Evolutionary conservation across 2,113 vertebrate species (phyloP).

Genomic region (Epinephelus moara): DNA sequence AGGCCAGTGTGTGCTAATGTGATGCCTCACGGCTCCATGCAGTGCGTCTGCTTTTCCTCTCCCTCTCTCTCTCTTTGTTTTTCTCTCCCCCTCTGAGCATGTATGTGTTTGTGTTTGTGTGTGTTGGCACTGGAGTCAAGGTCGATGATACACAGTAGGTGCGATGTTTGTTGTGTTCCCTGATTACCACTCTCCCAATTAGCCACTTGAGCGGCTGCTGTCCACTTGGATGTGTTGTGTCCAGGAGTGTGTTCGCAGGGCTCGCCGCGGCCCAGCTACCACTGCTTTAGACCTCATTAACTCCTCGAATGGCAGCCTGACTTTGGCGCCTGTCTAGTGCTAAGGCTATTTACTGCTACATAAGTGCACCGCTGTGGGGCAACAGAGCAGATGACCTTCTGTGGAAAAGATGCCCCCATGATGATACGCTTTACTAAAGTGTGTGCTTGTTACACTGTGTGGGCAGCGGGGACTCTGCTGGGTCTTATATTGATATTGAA

Average conservation of each 20-base stretch:
- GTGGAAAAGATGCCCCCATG: constrained; percentile 63
- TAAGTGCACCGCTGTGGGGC: constrained; percentile 75
- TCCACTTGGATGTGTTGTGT: constrained; percentile 87
- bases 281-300: constrained; percentile 86
- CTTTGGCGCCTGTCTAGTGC: constrained; percentile 78
- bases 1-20: constrained; percentile 81
- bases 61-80: constrained; percentile 75
- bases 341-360: constrained; percentile 83
- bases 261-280: constrained; percentile 64
- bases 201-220: constrained; percentile 88
- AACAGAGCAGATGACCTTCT: constrained; percentile 78
- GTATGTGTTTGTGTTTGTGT: constrained; percentile 74
- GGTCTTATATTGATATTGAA: not conserved
- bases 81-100: constrained; percentile 80
- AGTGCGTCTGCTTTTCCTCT: constrained; percentile 73
- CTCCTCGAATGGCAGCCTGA: constrained; percentile 70
- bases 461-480: constrained; percentile 12
- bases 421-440: constrained; percentile 20
- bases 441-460: constrained; percentile 11
- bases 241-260: constrained; percentile 80
- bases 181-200: constrained; percentile 83
- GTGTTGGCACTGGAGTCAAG: constrained; percentile 79
- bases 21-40: constrained; percentile 79
- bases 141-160: constrained; percentile 85
- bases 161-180: constrained; percentile 84